phyloP scores from a whole-genome alignment of 2,888 invertebrate species.

The Galerucella nymphaeae region DNA sequence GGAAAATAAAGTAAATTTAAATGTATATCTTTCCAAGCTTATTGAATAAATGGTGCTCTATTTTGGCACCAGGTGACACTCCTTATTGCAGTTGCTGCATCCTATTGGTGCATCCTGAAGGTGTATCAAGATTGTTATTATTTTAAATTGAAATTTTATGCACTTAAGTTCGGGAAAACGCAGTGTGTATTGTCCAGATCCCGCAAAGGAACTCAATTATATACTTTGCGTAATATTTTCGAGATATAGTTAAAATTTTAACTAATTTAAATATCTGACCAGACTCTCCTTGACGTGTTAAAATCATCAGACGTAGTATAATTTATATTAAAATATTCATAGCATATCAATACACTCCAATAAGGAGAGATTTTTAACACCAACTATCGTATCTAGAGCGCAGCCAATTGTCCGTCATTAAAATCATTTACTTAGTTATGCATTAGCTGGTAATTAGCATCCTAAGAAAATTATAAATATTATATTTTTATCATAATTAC shows the following conservation, averaged over 20 bases:
- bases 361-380: slow-evolving; percentile 4
- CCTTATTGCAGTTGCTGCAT: no score
- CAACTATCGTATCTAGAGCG: not conserved
- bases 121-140: no score
- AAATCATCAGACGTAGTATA: not conserved
- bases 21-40: no score
- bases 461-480: not conserved
- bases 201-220: no score
- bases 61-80: no score
- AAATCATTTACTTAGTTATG: slow-evolving; percentile 8
- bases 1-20: no score
- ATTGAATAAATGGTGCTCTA: no score
- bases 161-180: no score
- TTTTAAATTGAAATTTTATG: not conserved
- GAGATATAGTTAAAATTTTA: not conserved
- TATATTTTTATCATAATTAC: slow-evolving; percentile 7
- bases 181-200: no score
- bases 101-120: no score
- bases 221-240: no score
- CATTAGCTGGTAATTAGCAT: slow-evolving; percentile 12
- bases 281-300: not conserved
- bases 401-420: slow-evolving; percentile 8
- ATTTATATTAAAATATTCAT: slow-evolving; percentile 10
- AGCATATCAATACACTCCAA: slow-evolving; percentile 14
- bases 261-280: no score